phyloP scores from a whole-genome alignment of 1,140 invertebrate species.

The Tribolium madens region DNA sequence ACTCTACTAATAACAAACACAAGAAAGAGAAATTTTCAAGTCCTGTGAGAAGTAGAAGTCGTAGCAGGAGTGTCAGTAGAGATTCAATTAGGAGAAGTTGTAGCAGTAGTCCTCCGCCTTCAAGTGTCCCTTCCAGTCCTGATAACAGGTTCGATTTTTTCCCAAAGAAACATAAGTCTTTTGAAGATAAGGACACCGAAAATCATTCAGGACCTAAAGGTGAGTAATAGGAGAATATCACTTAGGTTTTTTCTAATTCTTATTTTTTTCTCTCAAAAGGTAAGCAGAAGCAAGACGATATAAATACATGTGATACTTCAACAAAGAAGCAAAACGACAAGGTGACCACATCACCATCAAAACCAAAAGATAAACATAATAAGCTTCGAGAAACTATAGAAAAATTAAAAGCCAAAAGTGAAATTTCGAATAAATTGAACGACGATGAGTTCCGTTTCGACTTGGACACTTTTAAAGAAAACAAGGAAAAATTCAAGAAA shows the following conservation, averaged over 20 bases:
- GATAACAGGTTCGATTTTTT: conserved; percentile 52
- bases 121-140: conserved; percentile 57
- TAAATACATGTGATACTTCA: conserved; percentile 11
- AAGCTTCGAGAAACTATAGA: conserved; percentile 73
- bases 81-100: conserved; percentile 63
- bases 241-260: neutral
- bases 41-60: conserved; percentile 44
- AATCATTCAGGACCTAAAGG: conserved; percentile 12
- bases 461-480: conserved; percentile 55
- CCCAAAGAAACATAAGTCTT: conserved; percentile 47
- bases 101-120: conserved; percentile 64
- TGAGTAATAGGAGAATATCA: neutral
- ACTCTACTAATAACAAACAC: conserved; percentile 52
- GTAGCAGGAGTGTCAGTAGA: conserved; percentile 65
- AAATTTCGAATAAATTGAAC: conserved; percentile 66
- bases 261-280: neutral
- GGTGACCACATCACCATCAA: conserved; percentile 53
- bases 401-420: conserved; percentile 74
- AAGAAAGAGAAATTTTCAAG: conserved; percentile 57
- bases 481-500: conserved; percentile 61
- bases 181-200: neutral
- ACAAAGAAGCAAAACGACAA: conserved; percentile 26
- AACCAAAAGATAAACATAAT: conserved; percentile 71
- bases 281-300: conserved; percentile 38
- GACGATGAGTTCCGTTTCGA: conserved; percentile 50